These are phyloP conservation scores for Eleutherodactylus coqui DNA, from an alignment of 2,797 vertebrate species.

Conservation along the genomic window DNA sequence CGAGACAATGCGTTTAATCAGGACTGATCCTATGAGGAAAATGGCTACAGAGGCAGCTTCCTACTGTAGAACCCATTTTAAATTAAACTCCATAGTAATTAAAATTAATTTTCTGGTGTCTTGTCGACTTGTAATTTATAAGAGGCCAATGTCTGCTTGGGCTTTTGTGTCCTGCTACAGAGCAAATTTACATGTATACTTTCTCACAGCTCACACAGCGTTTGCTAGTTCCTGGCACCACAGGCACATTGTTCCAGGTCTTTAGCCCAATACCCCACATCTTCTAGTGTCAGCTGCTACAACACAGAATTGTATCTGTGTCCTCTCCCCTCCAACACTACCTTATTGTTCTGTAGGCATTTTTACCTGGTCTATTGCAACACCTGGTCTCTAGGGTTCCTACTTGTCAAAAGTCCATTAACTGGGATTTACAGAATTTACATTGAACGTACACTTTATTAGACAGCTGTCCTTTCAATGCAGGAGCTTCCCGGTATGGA, in stretches of 20 bases:
- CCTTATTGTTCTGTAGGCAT: no score
- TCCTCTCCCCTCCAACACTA: no score
- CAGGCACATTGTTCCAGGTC: no score
- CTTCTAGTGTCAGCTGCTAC: background rate
- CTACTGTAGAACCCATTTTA: conserved; percentile 34
- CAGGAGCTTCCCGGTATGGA: no score
- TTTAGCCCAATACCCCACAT: no score
- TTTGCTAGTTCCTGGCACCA: background rate
- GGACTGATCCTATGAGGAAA: conserved; percentile 28
- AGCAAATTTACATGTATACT: background rate
- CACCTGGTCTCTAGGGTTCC: no score
- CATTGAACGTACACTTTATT: no score
- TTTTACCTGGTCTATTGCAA: no score
- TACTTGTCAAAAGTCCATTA: no score
- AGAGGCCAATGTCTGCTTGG: background rate
- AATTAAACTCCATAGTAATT: conserved; percentile 12
- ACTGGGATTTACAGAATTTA: no score
- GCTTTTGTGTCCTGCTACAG: background rate
- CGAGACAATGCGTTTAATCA: conserved; percentile 58
- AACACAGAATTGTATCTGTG: background rate
- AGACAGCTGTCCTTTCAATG: no score
- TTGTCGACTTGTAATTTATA: conserved; percentile 6
- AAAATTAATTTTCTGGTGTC: conserved; percentile 6
- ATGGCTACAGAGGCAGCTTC: conserved; percentile 1
- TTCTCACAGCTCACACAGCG: no score